Percentiles rank a stretch among this genome's conserved stretches.
Conservation (phyloP, 2,797 vertebrate genomes). For the Remorina albescens region DNA sequence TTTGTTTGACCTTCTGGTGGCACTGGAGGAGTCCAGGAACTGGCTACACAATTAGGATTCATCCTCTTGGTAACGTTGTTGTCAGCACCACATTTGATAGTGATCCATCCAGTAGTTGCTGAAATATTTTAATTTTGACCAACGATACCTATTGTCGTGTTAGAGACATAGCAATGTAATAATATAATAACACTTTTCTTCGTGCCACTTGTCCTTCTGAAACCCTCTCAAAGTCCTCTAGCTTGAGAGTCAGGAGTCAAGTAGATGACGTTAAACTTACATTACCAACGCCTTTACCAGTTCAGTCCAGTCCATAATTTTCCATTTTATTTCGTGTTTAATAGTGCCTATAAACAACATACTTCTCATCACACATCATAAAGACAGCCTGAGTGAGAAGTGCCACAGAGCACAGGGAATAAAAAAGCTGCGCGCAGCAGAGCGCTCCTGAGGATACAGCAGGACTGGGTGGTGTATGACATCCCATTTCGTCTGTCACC, state of each 20-base stretch:
- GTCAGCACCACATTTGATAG: neutral
- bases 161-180: neutral
- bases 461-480: slow-evolving; percentile 44
- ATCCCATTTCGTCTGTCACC: slow-evolving; percentile 60
- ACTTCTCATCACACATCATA: slow-evolving; percentile 23
- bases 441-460: slow-evolving; percentile 32
- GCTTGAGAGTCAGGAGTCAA: neutral
- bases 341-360: neutral
- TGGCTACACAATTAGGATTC: too few relatives aligned
- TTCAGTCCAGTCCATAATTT: neutral
- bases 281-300: slow-evolving; percentile 1
- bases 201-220: neutral
- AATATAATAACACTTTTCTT: neutral
- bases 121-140: neutral
- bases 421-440: slow-evolving; percentile 28
- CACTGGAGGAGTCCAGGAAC: too few relatives aligned
- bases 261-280: neutral
- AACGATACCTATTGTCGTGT: neutral
- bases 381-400: slow-evolving; percentile 18
- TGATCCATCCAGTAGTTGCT: neutral
- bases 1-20: too few relatives aligned
- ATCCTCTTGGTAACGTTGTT: too few relatives aligned
- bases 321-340: slow-evolving; percentile 14
- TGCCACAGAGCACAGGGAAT: slow-evolving; percentile 23
- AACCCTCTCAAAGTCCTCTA: neutral